Percentiles rank a stretch among this genome's conserved stretches.
phyloP scores from a whole-genome alignment of 2,888 invertebrate genomes.

The Dusona sp. region DNA sequence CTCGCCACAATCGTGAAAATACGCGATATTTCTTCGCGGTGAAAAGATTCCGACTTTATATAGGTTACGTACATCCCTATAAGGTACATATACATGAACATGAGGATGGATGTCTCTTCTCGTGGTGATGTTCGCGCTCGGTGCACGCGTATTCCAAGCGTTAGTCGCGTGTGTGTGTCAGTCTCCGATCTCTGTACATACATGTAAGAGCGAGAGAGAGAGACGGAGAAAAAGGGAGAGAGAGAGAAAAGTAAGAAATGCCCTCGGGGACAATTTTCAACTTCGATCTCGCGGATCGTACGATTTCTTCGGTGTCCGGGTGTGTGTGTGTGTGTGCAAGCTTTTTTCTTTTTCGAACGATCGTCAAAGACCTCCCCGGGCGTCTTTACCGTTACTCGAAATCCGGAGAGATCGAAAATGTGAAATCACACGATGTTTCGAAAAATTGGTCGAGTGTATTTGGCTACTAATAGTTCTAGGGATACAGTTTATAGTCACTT shows the following conservation, averaged over 20 bases:
- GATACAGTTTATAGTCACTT: not conserved
- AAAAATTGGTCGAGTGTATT: not conserved
- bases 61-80: conserved; percentile 59
- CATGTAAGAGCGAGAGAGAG: too few relatives aligned
- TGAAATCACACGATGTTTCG: not conserved
- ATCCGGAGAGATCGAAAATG: conserved; percentile 18
- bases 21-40: conserved; percentile 25
- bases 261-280: conserved; percentile 64
- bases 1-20: not conserved
- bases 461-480: not conserved
- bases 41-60: conserved; percentile 28
- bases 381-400: conserved; percentile 27
- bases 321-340: conserved; percentile 6
- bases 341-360: conserved; percentile 39
- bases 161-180: conserved; percentile 5
- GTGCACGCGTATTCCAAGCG: conserved; percentile 14
- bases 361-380: conserved; percentile 36
- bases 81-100: conserved; percentile 29
- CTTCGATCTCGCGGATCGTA: conserved; percentile 57
- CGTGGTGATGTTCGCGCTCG: conserved; percentile 27
- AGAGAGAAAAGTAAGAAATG: conserved; percentile 28
- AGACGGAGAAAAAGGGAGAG: not conserved
- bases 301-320: conserved; percentile 27
- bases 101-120: conserved; percentile 24
- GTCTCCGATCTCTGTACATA: not conserved